Percentiles rank a stretch among this genome's conserved stretches.
These are phyloP conservation scores for Drosophila equinoxialis DNA, from an alignment of 1,140 invertebrate species.

Conservation along the genomic window DNA sequence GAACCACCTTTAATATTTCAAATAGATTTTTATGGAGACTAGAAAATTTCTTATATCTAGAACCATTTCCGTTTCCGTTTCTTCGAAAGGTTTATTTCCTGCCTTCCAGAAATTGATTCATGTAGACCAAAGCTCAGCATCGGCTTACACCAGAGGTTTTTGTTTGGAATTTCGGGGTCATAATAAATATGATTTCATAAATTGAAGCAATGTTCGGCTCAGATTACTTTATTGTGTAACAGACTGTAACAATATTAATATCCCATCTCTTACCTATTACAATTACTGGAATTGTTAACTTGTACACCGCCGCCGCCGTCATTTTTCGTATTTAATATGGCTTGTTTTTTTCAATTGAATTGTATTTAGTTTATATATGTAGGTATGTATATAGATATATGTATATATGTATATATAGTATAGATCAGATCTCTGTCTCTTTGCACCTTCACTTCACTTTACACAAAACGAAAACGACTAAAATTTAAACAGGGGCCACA, in stretches of 20 bases:
- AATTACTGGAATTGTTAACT: constrained; percentile 53
- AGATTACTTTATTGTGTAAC: background rate
- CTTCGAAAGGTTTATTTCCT: no score
- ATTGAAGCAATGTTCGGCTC: background rate
- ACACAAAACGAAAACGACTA: background rate
- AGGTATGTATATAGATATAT: no score
- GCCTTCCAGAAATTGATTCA: no score
- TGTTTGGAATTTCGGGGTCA: no score
- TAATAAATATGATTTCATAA: no score
- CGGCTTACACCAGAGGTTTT: no score
- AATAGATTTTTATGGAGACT: background rate
- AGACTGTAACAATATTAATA: background rate
- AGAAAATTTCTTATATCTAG: no score
- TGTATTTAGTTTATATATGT: background rate
- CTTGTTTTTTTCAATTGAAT: constrained; percentile 4
- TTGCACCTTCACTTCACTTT: constrained; percentile 6
- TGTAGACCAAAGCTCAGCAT: no score
- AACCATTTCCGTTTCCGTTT: no score
- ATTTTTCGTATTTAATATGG: background rate
- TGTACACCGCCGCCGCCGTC: background rate
- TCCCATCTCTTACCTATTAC: constrained; percentile 52
- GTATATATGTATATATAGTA: background rate
- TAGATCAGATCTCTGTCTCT: background rate
- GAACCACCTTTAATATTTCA: background rate
- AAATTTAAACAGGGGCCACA: constrained; percentile 19